Conservation (phyloP, 2,888 invertebrate genomes). For the Drosophila lacicola region DNA sequence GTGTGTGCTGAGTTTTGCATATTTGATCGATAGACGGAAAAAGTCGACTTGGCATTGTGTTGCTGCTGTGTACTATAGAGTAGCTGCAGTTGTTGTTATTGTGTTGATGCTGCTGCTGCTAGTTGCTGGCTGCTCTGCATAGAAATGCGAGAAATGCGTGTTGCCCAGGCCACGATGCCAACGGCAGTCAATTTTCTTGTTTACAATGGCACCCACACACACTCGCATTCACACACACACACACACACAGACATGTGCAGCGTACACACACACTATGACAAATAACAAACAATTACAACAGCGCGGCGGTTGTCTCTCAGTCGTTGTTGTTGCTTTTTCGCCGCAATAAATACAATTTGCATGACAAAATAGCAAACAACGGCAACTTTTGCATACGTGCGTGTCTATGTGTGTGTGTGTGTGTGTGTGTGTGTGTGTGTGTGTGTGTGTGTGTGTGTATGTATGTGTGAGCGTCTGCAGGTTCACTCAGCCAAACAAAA, state of each 20-base stretch:
- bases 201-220: conserved; percentile 51
- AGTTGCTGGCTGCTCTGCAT: conserved; percentile 22
- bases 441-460: conserved; percentile 2
- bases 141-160: conserved; percentile 48
- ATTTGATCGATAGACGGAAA: conserved; percentile 27
- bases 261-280: conserved; percentile 53
- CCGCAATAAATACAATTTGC: conserved; percentile 80
- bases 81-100: background rate
- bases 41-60: conserved; percentile 42
- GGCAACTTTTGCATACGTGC: conserved; percentile 58
- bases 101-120: conserved; percentile 19
- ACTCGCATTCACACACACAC: conserved; percentile 7
- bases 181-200: conserved; percentile 77
- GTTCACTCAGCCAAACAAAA: conserved; percentile 77
- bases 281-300: conserved; percentile 75
- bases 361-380: conserved; percentile 81
- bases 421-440: conserved; percentile 11
- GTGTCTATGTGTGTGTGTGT: conserved; percentile 14
- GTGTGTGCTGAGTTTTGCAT: conserved; percentile 29
- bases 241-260: conserved; percentile 7
- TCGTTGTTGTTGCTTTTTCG: conserved; percentile 62
- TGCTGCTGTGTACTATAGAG: conserved; percentile 11
- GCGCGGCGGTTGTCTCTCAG: conserved; percentile 57
- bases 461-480: conserved; percentile 57
- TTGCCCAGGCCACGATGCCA: conserved; percentile 45